Base-by-base conservation (phyloP, 2,797 vertebrate species). In the Artibeus lituratus region DNA sequence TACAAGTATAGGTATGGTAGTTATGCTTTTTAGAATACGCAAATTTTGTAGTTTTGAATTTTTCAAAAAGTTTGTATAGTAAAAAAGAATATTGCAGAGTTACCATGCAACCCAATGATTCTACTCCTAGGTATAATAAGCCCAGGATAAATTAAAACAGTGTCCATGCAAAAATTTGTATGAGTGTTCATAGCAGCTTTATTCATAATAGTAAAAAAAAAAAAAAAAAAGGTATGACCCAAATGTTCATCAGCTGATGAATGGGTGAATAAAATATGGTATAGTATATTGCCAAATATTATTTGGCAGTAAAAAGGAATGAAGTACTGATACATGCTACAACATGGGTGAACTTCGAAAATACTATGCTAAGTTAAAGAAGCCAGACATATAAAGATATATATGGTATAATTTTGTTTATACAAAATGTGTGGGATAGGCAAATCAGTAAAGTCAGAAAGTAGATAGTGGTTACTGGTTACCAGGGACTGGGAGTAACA, bases 21-120 rank as follows among this genome's bases (percentile, higher is more conserved):
- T 83, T 83, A 37, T 19, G 39, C 74, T 95, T 92, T 22, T 87
- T 57, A 90, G 57, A 83, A 74, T 86, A 95, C 85, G 89, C 7
- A 80, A 59, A 95, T 18, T 87, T 82, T 57, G 3, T 96, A 73
- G 94, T 89, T 90, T 80, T 80, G 42, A 90, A 51, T 84, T 65
- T 72, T 91, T 39, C 18, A 10, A 10, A 62, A 86, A 62, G 14
- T 69, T 91, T 83, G 35, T n/a, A 10, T 65, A 51, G 55, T 89
- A n/a, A 73, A 89, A 94, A 65, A 39, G 70, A 67, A 72, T 87
- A 22, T 80, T 92, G 29, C 1, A 76, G 76, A 89, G 24, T 94
- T 90, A 81, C 32, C n/a, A 26, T 72, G 37, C 90, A 70, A 92
- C 15, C n/a, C 53, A 82, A 21, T 37, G 72, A 3, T 89, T 96